Base-by-base conservation (phyloP, 2,797 vertebrate species). In the Prunella strophiata region DNA sequence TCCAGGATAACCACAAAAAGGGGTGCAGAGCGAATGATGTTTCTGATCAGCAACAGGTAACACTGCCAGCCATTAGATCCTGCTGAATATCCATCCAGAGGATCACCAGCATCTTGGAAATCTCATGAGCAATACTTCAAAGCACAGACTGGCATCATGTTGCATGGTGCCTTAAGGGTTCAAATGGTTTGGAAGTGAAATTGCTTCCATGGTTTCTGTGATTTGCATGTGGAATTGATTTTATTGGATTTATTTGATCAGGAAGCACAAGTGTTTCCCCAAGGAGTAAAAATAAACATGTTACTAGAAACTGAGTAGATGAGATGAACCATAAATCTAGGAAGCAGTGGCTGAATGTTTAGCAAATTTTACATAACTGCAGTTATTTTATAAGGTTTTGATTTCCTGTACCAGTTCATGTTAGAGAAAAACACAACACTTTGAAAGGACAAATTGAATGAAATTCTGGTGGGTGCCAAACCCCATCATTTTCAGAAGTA, bases 171-270 rank as follows among this genome's bases (percentile, higher is more conserved):
- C 26, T 85, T 45, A 74, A 58, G 38, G n/a, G 11, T 81, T 91
- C 70, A 72, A 66, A 47, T 30, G 36, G 30, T 67, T 59, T 86
- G 48, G 73, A 84, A 93, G 30, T 57, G 16, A 90, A 96, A 67
- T 63, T 1, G 4, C 52, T 91, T 81, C 58, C 11, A 26, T 45
- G 15, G 30, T 54, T 85, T 51, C n/a, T 75, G 10, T 85, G 43
- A 55, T 86, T 84, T 90, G 32, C 47, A 84, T 43, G 42, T 58
- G 58, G 89, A 93, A 93, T 67, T 76, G 51, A 86, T 78, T 92
- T 84, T 66, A 75, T 54, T 91, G 11, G 43, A 75, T 68, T 78
- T 85, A 59, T 79, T 88, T 90, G 58, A 85, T 91, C 77, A 88
- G 34, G n/a, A 91, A 13, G 62, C 15, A 75, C 29, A 74, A 67